Conservation (phyloP, 2,797 vertebrate genomes). For the Coccyzus lansbergi region DNA sequence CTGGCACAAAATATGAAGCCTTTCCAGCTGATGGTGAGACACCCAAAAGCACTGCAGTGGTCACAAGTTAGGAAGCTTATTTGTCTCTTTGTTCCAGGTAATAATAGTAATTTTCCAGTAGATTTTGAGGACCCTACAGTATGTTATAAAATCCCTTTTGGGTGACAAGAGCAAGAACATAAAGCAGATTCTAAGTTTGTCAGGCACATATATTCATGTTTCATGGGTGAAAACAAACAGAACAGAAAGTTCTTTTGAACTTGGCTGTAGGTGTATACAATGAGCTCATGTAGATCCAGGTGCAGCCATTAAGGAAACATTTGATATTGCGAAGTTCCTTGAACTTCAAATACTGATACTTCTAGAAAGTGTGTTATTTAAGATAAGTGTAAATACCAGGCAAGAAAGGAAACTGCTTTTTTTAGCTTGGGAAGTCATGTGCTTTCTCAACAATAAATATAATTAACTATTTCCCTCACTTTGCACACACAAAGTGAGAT, state of each 20-base stretch:
- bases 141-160: slow-evolving; percentile 54
- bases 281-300: slow-evolving; percentile 65
- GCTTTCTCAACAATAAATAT: not conserved
- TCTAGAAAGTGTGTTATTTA: not conserved
- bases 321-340: not conserved
- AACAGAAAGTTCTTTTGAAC: slow-evolving; percentile 33
- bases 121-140: slow-evolving; percentile 24
- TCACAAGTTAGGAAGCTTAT: not conserved
- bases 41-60: not conserved
- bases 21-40: not conserved
- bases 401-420: not conserved
- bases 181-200: slow-evolving; percentile 62
- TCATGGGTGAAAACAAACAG: slow-evolving; percentile 74
- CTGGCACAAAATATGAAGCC: not conserved
- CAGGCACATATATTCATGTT: not conserved
- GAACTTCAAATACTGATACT: not conserved
- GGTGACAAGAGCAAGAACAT: slow-evolving; percentile 67
- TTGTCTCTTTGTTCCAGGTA: not conserved
- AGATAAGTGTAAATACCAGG: not conserved
- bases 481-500: not conserved
- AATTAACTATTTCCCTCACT: not conserved
- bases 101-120: slow-evolving; percentile 5
- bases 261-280: slow-evolving; percentile 25
- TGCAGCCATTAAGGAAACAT: slow-evolving; percentile 57
- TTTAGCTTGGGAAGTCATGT: not conserved